Base-by-base conservation (phyloP, 2,888 invertebrate species). In the Nezara viridula region DNA sequence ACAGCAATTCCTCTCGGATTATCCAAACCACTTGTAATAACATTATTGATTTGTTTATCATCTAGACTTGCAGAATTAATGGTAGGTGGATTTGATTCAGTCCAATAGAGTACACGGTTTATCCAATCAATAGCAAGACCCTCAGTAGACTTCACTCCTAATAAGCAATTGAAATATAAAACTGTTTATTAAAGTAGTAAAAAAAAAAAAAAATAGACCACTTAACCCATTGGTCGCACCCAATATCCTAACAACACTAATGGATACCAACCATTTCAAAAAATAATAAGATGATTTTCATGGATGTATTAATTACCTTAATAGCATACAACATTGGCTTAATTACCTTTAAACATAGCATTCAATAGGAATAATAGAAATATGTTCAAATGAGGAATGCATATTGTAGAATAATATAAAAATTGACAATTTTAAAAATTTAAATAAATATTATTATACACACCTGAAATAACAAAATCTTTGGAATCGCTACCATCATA, bases 1-100 rank as follows among this genome's bases (percentile, higher is more conserved):
- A 98, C 96, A 10, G 97, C 98, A 91, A 99, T 98, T 90, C 98
- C 98, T 92, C 99, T 95, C 0, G 99, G 99, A 94, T 99, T 98
- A 9, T 95, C 95, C 90, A 99, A 94, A 91, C 95, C 95, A 12
- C 95, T 95, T 77, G 95, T 94, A 91, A 99, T 95, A 66, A 99
- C 93, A 10, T 96, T 95, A 92, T 96, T 96, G 88, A 96, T 94
- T 87, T 96, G 94, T 93, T 95, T 96, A 19, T 92, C 92, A 90
- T 97, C 96, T 88, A 99, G 93, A 92, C 96, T 97, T 0, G 98
- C 97, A 9, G 98, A 98, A 93, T 98, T 98, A 91, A 99, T 96
- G 0, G 96, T 96, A 91, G 96, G 96, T 92, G 96, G 96, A 47
- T 95, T 95, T 0, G 99, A 98, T 93, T 99, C 99, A 0, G 99